Evolutionary conservation across 2,113 vertebrate species (phyloP), one percentile per base, ranked within the genome.

Genomic region (Semicossyphus pulcher): DNA sequence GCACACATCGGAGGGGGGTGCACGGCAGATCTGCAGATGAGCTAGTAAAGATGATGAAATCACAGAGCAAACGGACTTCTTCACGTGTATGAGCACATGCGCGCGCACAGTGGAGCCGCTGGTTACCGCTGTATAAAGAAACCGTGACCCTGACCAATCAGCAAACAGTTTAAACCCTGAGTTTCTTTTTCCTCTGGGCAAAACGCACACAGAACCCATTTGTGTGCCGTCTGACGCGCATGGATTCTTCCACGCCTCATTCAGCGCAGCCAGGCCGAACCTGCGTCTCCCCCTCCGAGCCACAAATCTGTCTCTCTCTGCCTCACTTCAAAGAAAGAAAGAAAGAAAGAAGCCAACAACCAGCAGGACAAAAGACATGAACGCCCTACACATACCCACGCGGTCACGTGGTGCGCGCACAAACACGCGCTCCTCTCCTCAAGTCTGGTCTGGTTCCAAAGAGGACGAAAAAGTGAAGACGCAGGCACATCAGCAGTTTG

Each of bases 211-310:
- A 21, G n/a, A 51, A 20, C 41, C 18, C 47, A 45, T 23, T 44
- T 39, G 58, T 63, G 56, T 58, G 44, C 26, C 37, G 5, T 45
- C 32, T 45, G 16, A 39, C 72, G 31, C 42, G 31, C 69, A 25
- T 15, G 63, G 31, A 54, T 75, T 66, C 65, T 66, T 77, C 64
- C 74, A 79, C 68, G 76, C 62, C 58, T 75, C 75, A 80, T 78
- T 78, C 80, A 61, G 62, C 75, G 36, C 44, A 48, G 68, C 53
- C 48, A 64, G 57, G 44, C 42, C 53, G 29, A 71, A 67, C 66
- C 76, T 72, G 67, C 48, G 25, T 10, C 14, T 23, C 21, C 25
- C 28, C 10, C 11, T 51, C 47, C 59, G n/a, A 11, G 49, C 52
- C 53, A 62, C 84, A 77, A 78, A 69, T 76, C 62, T 67, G 54